Percentiles rank a stretch among this genome's conserved stretches.
These are phyloP conservation scores for Xestoiulus laeticollis DNA, from an alignment of 2,888 invertebrate species.

Conservation along the genomic window DNA sequence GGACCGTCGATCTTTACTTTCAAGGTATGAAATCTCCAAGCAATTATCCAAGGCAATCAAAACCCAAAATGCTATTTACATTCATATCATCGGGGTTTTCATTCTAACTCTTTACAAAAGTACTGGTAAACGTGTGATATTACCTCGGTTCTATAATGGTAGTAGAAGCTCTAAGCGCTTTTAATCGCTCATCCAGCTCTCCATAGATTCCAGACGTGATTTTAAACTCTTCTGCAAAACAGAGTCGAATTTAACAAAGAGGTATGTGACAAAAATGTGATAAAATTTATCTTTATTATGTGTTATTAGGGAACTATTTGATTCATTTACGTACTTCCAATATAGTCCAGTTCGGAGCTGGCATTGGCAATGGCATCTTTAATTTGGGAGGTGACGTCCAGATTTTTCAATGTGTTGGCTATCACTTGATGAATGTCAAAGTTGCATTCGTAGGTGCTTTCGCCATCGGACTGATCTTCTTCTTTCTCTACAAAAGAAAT, in stretches of 20 bases:
- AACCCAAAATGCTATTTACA: too few relatives aligned
- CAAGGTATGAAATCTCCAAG: too few relatives aligned
- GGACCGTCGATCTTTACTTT: too few relatives aligned
- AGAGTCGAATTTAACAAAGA: not conserved
- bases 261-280: too few relatives aligned
- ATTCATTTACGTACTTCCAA: conserved; percentile 35
- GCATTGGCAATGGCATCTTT: conserved; percentile 47
- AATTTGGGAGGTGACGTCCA: conserved; percentile 49
- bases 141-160: not conserved
- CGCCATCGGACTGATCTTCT: not conserved
- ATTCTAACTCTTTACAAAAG: too few relatives aligned
- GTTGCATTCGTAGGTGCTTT: conserved; percentile 46
- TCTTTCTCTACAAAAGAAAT: conserved; percentile 1
- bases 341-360: not conserved
- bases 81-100: too few relatives aligned
- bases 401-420: conserved; percentile 32
- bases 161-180: not conserved
- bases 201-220: not conserved
- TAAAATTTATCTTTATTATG: not conserved
- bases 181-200: not conserved
- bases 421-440: conserved; percentile 50
- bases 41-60: too few relatives aligned
- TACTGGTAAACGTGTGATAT: too few relatives aligned
- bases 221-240: not conserved
- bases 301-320: not conserved